A percentile compares a stretch with the other conserved stretches of the same genome.
phyloP scores from a whole-genome alignment of 2,113 vertebrate genomes.

The Hepsetus odoe region DNA sequence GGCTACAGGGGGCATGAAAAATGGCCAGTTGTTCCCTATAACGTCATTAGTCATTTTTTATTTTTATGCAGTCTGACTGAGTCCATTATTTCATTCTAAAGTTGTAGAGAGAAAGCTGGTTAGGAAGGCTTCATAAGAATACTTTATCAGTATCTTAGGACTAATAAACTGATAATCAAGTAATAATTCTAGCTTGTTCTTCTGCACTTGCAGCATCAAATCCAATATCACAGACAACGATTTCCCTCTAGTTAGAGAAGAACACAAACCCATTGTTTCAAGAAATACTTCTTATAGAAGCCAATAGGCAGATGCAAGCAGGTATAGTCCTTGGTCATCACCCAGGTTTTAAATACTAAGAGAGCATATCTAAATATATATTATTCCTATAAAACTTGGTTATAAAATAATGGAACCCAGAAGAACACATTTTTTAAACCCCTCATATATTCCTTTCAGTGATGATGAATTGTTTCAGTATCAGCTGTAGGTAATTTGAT shows the following conservation, averaged over 20 bases:
- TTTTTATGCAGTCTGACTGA: neutral
- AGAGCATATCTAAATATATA: too few species aligned
- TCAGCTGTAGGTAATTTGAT: conserved; percentile 32
- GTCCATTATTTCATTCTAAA: neutral
- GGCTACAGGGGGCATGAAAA: conserved; percentile 1
- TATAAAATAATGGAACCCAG: too few species aligned
- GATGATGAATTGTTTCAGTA: neutral
- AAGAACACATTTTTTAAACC: neutral
- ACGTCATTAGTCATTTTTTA: neutral
- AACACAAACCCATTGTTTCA: neutral
- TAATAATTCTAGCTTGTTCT: neutral
- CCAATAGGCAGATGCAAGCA: neutral
- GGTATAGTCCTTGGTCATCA: too few species aligned
- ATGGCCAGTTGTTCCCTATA: neutral
- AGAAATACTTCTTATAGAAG: neutral
- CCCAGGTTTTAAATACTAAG: too few species aligned
- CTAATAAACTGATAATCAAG: neutral
- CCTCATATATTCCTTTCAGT: neutral
- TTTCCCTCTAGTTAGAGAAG: too few species aligned
- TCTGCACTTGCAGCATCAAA: neutral
- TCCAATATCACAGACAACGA: too few species aligned
- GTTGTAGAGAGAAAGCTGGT: neutral
- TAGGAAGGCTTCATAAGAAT: neutral
- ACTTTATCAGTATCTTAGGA: neutral
- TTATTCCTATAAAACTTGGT: too few species aligned